These are phyloP conservation scores for Halichondria panicea DNA, from an alignment of 37 sponge, comb jelly and placozoan species.

Conservation along the genomic window DNA sequence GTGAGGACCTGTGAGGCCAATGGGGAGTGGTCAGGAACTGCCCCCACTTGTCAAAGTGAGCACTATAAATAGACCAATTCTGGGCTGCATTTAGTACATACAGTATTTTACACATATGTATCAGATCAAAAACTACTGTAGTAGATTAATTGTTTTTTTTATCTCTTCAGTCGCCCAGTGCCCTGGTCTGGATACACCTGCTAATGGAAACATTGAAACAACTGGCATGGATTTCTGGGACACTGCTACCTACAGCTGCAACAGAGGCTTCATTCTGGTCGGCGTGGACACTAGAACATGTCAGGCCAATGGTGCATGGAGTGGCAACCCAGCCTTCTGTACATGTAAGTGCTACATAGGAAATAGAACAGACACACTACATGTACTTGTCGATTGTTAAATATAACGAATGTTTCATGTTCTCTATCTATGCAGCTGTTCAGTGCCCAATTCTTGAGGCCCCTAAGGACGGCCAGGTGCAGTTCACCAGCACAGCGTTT, in stretches of 20 bases:
- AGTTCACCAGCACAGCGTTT: conserved; percentile 13
- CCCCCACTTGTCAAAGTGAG: conserved; percentile 27
- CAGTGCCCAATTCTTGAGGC: conserved; percentile 26
- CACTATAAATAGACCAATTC: no score
- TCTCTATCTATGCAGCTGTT: conserved; percentile 33
- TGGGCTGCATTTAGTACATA: no score
- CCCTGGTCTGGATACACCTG: conserved; percentile 5
- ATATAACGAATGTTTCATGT: not conserved
- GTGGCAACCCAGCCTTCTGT: conserved; percentile 10
- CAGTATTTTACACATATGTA: no score
- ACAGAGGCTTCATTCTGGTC: conserved; percentile 31
- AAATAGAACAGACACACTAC: not conserved
- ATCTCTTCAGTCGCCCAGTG: not conserved
- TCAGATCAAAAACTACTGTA: no score
- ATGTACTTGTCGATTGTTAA: not conserved
- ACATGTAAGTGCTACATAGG: conserved; percentile 8
- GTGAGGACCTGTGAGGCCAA: conserved; percentile 38
- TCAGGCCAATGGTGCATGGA: conserved; percentile 26
- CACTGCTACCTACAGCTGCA: conserved; percentile 44
- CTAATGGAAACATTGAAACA: conserved; percentile 19
- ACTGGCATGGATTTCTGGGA: conserved; percentile 15
- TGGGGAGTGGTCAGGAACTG: conserved; percentile 33
- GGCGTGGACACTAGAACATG: conserved; percentile 13
- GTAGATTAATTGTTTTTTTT: not conserved
- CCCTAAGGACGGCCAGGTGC: conserved; percentile 26